Percentiles rank a stretch among this genome's conserved stretches.
These are phyloP conservation scores for Pogonomyrmex californicus DNA, from an alignment of 1,140 invertebrate species.

Conservation along the genomic window DNA sequence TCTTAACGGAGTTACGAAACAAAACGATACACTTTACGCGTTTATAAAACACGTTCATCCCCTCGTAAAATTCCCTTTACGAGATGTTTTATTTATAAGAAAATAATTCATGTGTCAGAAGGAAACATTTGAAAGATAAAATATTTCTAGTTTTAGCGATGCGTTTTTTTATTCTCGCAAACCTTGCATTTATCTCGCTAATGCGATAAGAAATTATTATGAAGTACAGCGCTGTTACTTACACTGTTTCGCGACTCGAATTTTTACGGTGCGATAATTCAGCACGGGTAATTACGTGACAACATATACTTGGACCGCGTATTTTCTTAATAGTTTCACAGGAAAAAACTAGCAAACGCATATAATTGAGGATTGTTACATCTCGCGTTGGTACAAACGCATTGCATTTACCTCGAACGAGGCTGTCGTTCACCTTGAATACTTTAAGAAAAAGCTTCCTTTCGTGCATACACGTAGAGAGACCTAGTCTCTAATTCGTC, in stretches of 20 bases:
- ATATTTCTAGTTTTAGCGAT: background rate
- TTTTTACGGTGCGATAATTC: constrained; percentile 10
- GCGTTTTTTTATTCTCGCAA: background rate
- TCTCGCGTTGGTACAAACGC: background rate
- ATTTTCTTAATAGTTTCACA: constrained; percentile 13
- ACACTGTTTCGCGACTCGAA: background rate
- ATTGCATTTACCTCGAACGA: constrained; percentile 65
- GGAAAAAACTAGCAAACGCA: constrained; percentile 21
- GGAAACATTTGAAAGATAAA: background rate
- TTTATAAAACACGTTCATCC: background rate
- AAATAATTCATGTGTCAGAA: background rate
- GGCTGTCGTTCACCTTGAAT: constrained; percentile 71
- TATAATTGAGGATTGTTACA: constrained; percentile 24
- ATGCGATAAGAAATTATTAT: background rate
- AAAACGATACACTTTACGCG: background rate
- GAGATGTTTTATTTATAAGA: background rate
- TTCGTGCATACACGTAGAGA: constrained; percentile 60
- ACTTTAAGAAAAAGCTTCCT: constrained; percentile 61
- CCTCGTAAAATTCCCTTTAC: background rate
- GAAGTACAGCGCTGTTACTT: background rate
- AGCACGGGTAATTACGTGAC: background rate
- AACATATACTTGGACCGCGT: background rate
- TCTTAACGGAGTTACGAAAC: background rate
- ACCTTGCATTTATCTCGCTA: background rate
- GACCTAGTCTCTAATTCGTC: constrained; percentile 30